Percentiles rank a stretch among this genome's conserved stretches.
These are phyloP conservation scores for Nestor notabilis DNA, from an alignment of 2,113 vertebrate genomes.

Conservation along the genomic window DNA sequence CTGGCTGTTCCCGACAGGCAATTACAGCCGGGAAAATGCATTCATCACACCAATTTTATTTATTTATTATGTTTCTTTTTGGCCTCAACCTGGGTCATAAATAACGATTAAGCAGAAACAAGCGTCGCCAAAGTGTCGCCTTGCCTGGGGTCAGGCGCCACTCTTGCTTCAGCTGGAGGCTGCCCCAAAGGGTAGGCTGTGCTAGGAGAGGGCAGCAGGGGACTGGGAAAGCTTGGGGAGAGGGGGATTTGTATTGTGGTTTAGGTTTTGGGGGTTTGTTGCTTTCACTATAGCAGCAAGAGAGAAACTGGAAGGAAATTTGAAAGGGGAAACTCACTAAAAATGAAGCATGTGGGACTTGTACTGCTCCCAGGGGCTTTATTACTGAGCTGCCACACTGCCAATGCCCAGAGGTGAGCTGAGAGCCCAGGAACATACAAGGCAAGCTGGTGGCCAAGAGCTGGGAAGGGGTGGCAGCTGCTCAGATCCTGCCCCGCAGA, in stretches of 20 bases:
- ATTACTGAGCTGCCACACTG: not conserved
- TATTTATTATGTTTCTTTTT: not conserved
- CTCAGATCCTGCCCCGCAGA: not conserved
- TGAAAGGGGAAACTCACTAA: not conserved
- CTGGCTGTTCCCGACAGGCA: accelerated
- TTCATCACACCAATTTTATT: not conserved
- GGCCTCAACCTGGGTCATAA: not conserved
- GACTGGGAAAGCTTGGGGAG: not conserved
- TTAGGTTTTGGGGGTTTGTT: not conserved
- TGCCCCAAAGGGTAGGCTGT: not conserved
- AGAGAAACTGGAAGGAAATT: not conserved
- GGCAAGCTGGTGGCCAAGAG: not conserved
- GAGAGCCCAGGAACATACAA: not conserved
- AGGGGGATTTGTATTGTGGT: not conserved
- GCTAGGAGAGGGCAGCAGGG: not conserved
- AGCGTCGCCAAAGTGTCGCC: not conserved
- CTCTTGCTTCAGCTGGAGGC: not conserved
- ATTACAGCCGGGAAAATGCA: accelerated
- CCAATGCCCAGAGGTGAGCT: not conserved
- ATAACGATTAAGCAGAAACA: accelerated
- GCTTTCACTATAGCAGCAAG: not conserved
- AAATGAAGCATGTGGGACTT: not conserved
- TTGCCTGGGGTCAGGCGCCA: not conserved
- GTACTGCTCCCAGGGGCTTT: not conserved
- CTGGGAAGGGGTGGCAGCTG: not conserved